Base-by-base conservation (phyloP, 2,797 vertebrate genomes). In the Oophaga sylvatica region DNA sequence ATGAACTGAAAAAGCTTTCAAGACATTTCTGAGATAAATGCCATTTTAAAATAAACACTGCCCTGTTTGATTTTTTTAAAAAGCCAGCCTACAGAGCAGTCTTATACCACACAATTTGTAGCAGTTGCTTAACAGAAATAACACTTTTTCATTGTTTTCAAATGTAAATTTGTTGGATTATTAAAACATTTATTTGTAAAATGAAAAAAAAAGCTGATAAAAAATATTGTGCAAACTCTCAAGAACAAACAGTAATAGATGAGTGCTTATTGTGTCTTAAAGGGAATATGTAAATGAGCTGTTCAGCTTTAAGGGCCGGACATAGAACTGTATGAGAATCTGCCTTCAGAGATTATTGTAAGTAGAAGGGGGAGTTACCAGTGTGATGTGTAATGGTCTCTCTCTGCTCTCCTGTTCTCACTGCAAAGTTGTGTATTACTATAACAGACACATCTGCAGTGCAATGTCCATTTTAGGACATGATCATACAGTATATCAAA, bases 1-100 rank as follows among this genome's bases (percentile, higher is more conserved):
- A 90, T 90, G 48, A 73, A 41, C 53, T 90, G 63, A 13, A 88
- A 85, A 85, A 85, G 79, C 83, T 81, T 89, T 78, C 45, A 53
- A 81, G 83, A 77, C 78, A 41, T 53, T 88, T 85, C 48, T 73
- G 56, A 89, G 83, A 89, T 86, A 86, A 86, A 89, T 77, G 35
- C 53, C 71, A 78, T 86, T 65, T 89, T 53, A 77, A 73, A 82
- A 89, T 77, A 89, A 85, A 77, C 45, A 86, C 48, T 85, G 83
- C 59, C 77, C 63, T 29, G 31, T 82, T 60, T 81, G 29, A 86
- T 89, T 57, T 56, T 56, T 67, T 85, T 82, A 9, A 82, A 88
- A 56, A 75, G 71, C 45, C 15, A 41, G 45, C 48, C 41, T 60
- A 59, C 35, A 59, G 56, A 56, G 75, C 65, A 81, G 45, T 85